These are phyloP conservation scores for Synergus umbraculus DNA, from an alignment of 2,888 invertebrate genomes.

Conservation along the genomic window DNA sequence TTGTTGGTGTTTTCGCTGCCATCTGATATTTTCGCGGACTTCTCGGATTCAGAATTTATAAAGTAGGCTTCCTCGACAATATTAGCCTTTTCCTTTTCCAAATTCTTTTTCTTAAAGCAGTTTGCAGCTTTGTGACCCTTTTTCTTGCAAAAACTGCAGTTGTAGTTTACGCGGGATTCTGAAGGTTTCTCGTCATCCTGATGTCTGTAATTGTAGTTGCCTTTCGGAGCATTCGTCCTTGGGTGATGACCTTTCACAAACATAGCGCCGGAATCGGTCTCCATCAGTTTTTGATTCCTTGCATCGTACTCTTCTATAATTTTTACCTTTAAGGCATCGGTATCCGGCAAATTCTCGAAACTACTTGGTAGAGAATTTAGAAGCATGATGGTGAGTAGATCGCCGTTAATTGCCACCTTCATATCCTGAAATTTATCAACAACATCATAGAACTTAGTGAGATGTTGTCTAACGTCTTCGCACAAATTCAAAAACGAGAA, in stretches of 20 bases:
- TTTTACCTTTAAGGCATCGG: slow-evolving; percentile 54
- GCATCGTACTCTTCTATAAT: slow-evolving; percentile 53
- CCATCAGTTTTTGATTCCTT: slow-evolving; percentile 11
- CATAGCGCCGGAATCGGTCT: slow-evolving; percentile 36
- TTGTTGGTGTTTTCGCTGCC: neutral
- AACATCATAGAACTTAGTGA: slow-evolving; percentile 49
- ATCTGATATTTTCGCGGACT: neutral
- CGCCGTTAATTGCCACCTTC: slow-evolving; percentile 52
- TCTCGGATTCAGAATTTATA: neutral
- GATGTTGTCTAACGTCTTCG: too few relatives aligned
- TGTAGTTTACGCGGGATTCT: too few relatives aligned
- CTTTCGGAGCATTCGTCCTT: neutral
- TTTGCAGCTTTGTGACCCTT: too few relatives aligned
- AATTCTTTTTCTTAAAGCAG: too few relatives aligned
- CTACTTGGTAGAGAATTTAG: slow-evolving; percentile 53
- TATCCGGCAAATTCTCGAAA: slow-evolving; percentile 54
- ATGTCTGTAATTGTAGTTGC: neutral
- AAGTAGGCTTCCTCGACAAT: slow-evolving; percentile 27
- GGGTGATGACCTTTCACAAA: neutral
- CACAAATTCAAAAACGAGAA: too few relatives aligned
- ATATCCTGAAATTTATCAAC: slow-evolving; percentile 54
- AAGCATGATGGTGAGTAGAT: slow-evolving; percentile 50
- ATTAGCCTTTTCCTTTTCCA: slow-evolving; percentile 28
- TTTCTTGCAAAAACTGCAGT: too few relatives aligned
- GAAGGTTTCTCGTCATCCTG: too few relatives aligned